phyloP scores from a whole-genome alignment of 2,888 invertebrate genomes.

The Ethmia dodecea region DNA sequence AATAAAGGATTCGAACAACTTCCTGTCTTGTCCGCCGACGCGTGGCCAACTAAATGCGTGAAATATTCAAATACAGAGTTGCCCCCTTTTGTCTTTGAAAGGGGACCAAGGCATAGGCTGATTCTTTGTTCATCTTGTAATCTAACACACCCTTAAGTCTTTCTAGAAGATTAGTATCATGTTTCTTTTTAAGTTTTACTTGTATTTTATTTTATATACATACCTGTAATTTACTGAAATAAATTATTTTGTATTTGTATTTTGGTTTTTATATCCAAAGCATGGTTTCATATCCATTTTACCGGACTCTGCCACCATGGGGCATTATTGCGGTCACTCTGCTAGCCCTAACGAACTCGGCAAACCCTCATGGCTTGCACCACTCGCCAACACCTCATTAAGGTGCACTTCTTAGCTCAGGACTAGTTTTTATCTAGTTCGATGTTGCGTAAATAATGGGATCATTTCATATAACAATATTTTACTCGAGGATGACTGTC shows the following conservation, averaged over 20 bases:
- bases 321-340: too few relatives aligned
- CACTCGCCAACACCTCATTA: conserved; percentile 27
- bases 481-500: conserved; percentile 30
- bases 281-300: too few relatives aligned
- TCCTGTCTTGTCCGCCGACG: conserved; percentile 33
- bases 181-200: neutral
- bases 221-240: neutral
- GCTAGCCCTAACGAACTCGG: too few relatives aligned
- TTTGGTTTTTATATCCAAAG: too few relatives aligned
- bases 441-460: conserved; percentile 53
- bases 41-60: conserved; percentile 46
- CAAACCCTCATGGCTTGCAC: too few relatives aligned
- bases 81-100: conserved; percentile 33
- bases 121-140: neutral
- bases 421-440: conserved; percentile 35
- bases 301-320: too few relatives aligned
- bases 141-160: too few relatives aligned
- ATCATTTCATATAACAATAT: conserved; percentile 42
- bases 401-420: conserved; percentile 26
- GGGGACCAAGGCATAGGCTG: conserved; percentile 21
- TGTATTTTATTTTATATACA: too few relatives aligned
- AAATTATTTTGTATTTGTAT: neutral
- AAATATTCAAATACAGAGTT: conserved; percentile 55
- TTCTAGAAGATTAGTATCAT: neutral
- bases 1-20: conserved; percentile 45